phyloP scores from a whole-genome alignment of 2,113 vertebrate species.

The Solea senegalensis region DNA sequence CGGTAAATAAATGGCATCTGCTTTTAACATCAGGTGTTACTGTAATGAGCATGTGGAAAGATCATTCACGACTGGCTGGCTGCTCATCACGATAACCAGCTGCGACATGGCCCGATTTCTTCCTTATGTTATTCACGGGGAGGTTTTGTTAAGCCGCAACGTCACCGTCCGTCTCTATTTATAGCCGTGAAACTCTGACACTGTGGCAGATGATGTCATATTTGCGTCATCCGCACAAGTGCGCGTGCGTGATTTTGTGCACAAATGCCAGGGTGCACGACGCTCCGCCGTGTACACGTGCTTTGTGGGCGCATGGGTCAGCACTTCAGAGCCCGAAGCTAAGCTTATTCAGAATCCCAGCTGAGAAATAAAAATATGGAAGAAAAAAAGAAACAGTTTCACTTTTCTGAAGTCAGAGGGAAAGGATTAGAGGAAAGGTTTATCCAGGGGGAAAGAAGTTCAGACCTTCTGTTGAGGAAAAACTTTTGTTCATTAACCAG shows the following conservation, averaged over 20 bases:
- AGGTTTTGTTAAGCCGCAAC: slow-evolving; percentile 40
- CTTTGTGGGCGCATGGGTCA: slow-evolving; percentile 28
- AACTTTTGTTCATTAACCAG: slow-evolving; percentile 31
- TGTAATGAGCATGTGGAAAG: slow-evolving; percentile 44
- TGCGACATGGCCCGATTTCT: slow-evolving; percentile 60
- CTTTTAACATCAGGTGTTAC: slow-evolving; percentile 69
- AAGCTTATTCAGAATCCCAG: slow-evolving; percentile 30
- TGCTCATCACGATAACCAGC: slow-evolving; percentile 59
- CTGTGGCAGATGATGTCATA: slow-evolving; percentile 65
- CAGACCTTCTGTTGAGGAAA: slow-evolving; percentile 10
- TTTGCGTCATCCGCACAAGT: neutral
- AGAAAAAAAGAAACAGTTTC: slow-evolving; percentile 39
- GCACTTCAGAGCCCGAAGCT: slow-evolving; percentile 27
- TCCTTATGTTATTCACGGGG: slow-evolving; percentile 54
- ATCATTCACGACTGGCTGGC: slow-evolving; percentile 55
- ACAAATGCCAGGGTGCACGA: neutral
- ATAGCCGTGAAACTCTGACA: slow-evolving; percentile 57
- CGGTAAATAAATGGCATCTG: slow-evolving; percentile 45
- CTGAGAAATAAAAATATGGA: slow-evolving; percentile 25
- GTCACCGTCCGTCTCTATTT: slow-evolving; percentile 66
- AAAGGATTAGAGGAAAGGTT: slow-evolving; percentile 36
- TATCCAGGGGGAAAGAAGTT: slow-evolving; percentile 38
- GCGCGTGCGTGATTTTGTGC: neutral
- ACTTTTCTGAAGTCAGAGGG: slow-evolving; percentile 36
- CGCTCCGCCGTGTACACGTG: neutral